Conservation (phyloP, 2,888 invertebrate genomes). For the Oeneis ivallda region DNA sequence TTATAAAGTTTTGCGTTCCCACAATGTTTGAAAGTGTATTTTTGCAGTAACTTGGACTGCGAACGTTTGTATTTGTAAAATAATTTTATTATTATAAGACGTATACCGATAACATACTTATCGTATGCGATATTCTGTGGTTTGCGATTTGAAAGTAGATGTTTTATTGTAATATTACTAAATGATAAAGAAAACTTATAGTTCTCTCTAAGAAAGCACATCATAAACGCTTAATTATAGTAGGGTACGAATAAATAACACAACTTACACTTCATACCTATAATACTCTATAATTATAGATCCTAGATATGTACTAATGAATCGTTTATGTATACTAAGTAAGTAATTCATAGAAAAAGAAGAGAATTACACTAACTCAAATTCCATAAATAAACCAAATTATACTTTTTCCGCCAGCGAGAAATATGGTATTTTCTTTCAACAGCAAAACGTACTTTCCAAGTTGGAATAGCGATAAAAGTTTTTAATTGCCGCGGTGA, state of each 20-base stretch:
- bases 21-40: neutral
- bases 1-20: conserved; percentile 6
- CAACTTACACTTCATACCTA: too few species aligned
- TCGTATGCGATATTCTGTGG: too few species aligned
- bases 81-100: neutral
- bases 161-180: too few species aligned
- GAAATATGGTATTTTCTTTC: conserved; percentile 20
- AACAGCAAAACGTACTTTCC: conserved; percentile 19
- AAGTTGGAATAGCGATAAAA: conserved; percentile 24
- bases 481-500: conserved; percentile 27
- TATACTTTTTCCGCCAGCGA: neutral
- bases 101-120: too few species aligned
- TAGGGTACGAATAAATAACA: too few species aligned
- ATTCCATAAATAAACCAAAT: neutral
- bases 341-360: too few species aligned
- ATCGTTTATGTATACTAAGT: too few species aligned
- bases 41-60: neutral
- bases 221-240: too few species aligned
- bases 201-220: too few species aligned
- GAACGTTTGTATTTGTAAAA: neutral
- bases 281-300: too few species aligned
- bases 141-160: neutral
- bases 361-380: neutral
- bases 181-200: neutral
- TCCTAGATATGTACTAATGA: too few species aligned